Percentiles rank a stretch among this genome's conserved stretches.
Evolutionary conservation across 2,888 invertebrate genomes (phyloP).

Genomic region (Drosophila gaucha): DNA sequence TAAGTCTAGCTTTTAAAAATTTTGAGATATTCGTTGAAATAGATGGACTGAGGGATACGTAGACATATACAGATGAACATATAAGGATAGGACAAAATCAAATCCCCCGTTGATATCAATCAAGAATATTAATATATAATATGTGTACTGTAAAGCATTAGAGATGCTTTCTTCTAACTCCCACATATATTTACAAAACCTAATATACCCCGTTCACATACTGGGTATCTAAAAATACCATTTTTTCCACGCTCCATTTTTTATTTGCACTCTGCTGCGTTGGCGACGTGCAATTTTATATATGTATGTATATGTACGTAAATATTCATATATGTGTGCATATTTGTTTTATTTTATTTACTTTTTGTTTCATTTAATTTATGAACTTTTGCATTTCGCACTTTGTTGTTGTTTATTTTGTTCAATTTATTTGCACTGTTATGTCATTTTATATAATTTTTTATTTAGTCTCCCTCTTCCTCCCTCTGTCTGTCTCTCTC

Average conservation of each 20-base stretch:
- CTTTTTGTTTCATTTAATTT: constrained; percentile 43
- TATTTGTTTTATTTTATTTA: constrained; percentile 15
- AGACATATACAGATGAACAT: too few species aligned
- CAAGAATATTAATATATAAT: too few species aligned
- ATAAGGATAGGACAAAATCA: too few species aligned
- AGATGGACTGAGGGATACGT: too few species aligned
- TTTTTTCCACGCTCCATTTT: constrained; percentile 8
- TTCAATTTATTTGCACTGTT: constrained; percentile 69
- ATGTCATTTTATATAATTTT: constrained; percentile 58
- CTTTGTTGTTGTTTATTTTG: constrained; percentile 26
- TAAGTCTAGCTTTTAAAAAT: background rate
- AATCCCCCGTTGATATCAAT: too few species aligned
- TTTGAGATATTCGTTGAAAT: too few species aligned
- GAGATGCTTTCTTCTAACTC: too few species aligned
- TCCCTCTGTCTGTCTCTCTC: background rate
- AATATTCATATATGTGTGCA: background rate
- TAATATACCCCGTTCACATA: background rate
- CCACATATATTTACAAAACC: background rate
- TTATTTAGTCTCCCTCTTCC: constrained; percentile 6
- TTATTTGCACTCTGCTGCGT: constrained; percentile 43
- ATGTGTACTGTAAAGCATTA: too few species aligned
- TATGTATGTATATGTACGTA: background rate
- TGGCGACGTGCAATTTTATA: constrained; percentile 45
- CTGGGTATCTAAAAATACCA: constrained; percentile 3
- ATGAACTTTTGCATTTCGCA: constrained; percentile 60